These are phyloP conservation scores for Emmelina monodactyla DNA, from an alignment of 2,888 invertebrate genomes.

Conservation along the genomic window DNA sequence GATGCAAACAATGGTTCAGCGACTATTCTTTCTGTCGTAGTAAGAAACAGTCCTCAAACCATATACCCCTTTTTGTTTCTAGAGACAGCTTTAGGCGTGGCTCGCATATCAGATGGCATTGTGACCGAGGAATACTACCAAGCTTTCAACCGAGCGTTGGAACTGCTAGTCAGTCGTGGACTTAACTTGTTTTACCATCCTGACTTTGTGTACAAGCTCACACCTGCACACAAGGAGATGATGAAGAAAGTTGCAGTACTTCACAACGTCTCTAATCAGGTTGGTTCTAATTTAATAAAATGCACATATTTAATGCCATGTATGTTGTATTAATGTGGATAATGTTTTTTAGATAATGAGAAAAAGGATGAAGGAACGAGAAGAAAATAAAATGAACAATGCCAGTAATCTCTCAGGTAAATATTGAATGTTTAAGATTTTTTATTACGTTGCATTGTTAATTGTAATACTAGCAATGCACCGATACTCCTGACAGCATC, in stretches of 20 bases:
- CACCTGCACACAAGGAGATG: constrained; percentile 25
- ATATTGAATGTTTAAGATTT: too few species aligned
- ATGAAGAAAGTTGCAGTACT: constrained; percentile 23
- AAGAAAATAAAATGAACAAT: too few species aligned
- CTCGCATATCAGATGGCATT: constrained; percentile 26
- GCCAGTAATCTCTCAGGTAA: too few species aligned
- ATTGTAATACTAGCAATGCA: too few species aligned
- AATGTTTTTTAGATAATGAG: constrained; percentile 24
- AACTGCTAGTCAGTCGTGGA: constrained; percentile 26
- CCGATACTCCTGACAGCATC: too few species aligned
- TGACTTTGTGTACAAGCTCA: constrained; percentile 29
- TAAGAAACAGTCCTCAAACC: too few species aligned
- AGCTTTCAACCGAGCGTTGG: constrained; percentile 28
- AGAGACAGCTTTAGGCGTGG: constrained; percentile 41
- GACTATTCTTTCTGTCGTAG: too few species aligned
- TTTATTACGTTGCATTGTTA: too few species aligned
- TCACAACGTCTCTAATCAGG: constrained; percentile 35
- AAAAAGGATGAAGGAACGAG: constrained; percentile 22
- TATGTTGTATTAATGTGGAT: background rate
- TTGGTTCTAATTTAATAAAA: too few species aligned
- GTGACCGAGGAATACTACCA: constrained; percentile 32
- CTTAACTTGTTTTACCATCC: constrained; percentile 30
- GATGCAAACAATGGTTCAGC: too few species aligned
- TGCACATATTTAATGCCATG: background rate
- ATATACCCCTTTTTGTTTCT: too few species aligned